A percentile compares a stretch with the other conserved stretches of the same genome.
phyloP scores from a whole-genome alignment of 2,113 vertebrate genomes.

The Daubentonia madagascariensis region DNA sequence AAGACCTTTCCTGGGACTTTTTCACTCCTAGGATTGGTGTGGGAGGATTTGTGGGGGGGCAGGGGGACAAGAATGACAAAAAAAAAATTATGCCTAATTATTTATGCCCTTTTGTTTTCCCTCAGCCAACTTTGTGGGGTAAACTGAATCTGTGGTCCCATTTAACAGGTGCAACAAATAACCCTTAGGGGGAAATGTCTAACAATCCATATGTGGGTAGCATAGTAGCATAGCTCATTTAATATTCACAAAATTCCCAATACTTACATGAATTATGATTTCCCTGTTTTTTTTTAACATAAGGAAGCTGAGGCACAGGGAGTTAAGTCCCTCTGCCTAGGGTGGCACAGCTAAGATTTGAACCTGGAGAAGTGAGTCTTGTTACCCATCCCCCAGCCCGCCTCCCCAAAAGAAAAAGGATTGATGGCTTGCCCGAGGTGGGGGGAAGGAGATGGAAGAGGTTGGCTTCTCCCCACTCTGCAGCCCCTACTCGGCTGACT shows the following conservation, averaged over 20 bases:
- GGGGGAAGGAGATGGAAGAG: not conserved
- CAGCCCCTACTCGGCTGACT: not conserved
- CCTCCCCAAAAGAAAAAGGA: not conserved
- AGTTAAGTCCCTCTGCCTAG: not conserved
- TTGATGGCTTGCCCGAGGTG: fast-evolving
- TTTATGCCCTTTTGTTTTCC: not conserved
- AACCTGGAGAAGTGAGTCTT: not conserved
- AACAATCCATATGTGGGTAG: not conserved
- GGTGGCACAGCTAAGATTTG: not conserved
- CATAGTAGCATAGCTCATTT: not conserved
- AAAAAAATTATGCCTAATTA: too few species aligned
- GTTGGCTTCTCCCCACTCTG: not conserved
- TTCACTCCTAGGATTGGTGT: not conserved
- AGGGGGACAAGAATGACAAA: not conserved
- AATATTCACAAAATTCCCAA: not conserved
- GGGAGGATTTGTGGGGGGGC: not conserved
- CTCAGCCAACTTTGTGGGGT: not conserved
- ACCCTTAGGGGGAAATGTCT: not conserved
- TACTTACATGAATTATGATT: not conserved
- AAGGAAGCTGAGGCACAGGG: not conserved
- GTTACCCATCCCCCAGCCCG: too few species aligned
- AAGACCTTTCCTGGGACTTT: not conserved
- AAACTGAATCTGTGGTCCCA: not conserved
- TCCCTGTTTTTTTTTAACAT: not conserved
- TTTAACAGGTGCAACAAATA: slow-evolving; percentile 9